Evolutionary conservation across 2,113 vertebrate species (phyloP).

Genomic region (Cyrtonyx montezumae): DNA sequence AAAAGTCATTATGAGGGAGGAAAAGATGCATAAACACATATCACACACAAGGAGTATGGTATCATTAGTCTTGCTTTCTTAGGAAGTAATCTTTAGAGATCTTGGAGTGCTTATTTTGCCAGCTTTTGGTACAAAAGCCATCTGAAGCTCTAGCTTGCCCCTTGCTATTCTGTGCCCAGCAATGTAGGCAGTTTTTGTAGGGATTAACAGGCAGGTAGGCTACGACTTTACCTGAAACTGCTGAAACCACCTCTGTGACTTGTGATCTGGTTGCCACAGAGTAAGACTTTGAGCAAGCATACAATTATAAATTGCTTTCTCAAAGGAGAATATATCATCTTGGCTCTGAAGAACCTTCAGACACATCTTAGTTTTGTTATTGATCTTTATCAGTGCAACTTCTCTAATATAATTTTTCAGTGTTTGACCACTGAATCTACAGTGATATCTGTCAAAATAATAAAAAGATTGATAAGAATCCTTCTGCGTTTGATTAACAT

Average conservation of each 20-base stretch:
- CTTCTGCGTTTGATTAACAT: background rate
- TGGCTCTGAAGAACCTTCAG: background rate
- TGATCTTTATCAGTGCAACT: background rate
- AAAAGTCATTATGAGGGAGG: background rate
- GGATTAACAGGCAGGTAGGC: background rate
- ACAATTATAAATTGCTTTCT: background rate
- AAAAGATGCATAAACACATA: background rate
- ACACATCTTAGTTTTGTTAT: background rate
- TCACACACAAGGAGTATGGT: rapidly evolving
- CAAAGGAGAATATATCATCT: background rate
- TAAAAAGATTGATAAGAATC: background rate
- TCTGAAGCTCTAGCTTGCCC: background rate
- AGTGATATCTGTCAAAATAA: background rate
- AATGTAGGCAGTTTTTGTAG: background rate
- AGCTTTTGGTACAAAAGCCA: background rate
- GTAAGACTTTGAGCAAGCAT: background rate
- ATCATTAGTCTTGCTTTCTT: background rate
- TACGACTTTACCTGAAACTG: background rate
- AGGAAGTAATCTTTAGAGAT: background rate
- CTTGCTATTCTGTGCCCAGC: background rate
- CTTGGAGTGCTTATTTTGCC: background rate
- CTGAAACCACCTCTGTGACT: background rate
- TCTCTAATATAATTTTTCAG: background rate
- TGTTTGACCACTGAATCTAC: background rate
- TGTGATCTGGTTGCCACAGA: background rate